A percentile compares a stretch with the other conserved stretches of the same genome.
These are phyloP conservation scores for Gadopsis marmoratus DNA, from an alignment of 2,797 vertebrate species.

Conservation along the genomic window DNA sequence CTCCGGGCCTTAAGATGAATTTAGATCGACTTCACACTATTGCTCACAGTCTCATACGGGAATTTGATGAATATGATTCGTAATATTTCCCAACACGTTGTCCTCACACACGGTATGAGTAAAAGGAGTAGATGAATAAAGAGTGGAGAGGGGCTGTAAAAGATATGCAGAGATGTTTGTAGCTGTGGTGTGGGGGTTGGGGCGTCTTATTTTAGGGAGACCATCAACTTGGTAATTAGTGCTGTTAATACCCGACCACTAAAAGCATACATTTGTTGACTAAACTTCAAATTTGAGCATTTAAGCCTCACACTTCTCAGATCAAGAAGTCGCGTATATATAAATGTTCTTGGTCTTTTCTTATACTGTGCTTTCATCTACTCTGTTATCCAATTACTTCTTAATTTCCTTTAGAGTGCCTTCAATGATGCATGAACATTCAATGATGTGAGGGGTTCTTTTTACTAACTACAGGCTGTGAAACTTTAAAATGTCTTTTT, in stretches of 20 bases:
- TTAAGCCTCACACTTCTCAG: not conserved
- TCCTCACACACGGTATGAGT: not conserved
- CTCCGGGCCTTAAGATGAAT: slow-evolving; percentile 38
- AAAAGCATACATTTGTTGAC: not conserved
- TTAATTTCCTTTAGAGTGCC: not conserved
- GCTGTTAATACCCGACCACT: not conserved
- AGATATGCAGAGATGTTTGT: not conserved
- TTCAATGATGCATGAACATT: not conserved
- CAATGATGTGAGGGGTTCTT: not conserved
- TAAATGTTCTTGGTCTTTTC: not conserved
- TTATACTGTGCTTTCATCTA: not conserved
- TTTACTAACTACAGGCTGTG: no score
- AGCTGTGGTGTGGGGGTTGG: not conserved
- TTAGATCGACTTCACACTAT: slow-evolving; percentile 24
- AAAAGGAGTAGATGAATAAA: slow-evolving; percentile 5
- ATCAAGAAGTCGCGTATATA: not conserved
- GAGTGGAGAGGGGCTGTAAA: not conserved
- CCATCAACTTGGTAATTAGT: not conserved
- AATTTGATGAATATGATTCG: slow-evolving; percentile 51
- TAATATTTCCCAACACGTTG: not conserved
- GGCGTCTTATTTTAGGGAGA: not conserved
- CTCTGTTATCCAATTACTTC: not conserved
- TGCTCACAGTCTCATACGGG: slow-evolving; percentile 22
- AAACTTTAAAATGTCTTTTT: no score
- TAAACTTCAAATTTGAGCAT: not conserved